Percentiles rank a stretch among this genome's conserved stretches.
Conservation (phyloP, 2,797 vertebrate species). For the Cuculus canorus region DNA sequence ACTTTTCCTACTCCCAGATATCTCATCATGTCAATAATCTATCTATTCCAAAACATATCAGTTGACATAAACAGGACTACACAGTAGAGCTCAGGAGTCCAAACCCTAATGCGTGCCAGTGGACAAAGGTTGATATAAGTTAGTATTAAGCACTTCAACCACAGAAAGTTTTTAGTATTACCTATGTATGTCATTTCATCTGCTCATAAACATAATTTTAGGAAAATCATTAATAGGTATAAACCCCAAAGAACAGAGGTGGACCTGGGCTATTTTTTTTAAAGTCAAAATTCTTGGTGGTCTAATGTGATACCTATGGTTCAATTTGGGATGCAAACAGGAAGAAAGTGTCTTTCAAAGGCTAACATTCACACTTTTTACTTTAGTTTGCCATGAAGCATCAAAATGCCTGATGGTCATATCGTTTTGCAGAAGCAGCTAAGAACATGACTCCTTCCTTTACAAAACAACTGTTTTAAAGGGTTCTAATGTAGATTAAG, state of each 20-base stretch:
- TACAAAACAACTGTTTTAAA: neutral
- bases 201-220: neutral
- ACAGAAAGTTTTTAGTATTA: neutral
- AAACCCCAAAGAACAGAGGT: neutral
- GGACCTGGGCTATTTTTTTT: neutral
- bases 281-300: neutral
- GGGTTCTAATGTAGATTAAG: neutral
- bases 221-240: neutral
- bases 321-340: neutral
- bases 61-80: neutral
- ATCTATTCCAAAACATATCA: neutral
- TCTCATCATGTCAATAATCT: neutral
- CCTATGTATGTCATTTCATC: neutral
- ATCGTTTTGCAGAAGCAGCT: neutral
- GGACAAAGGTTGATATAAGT: neutral
- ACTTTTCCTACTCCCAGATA: neutral
- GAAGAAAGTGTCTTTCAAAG: neutral
- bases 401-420: neutral
- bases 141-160: neutral
- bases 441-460: neutral
- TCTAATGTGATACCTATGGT: neutral
- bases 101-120: neutral
- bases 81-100: neutral
- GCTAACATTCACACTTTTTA: neutral
- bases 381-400: neutral